Base-by-base conservation (phyloP, 2,113 vertebrate genomes). In the Maccullochella peelii region DNA sequence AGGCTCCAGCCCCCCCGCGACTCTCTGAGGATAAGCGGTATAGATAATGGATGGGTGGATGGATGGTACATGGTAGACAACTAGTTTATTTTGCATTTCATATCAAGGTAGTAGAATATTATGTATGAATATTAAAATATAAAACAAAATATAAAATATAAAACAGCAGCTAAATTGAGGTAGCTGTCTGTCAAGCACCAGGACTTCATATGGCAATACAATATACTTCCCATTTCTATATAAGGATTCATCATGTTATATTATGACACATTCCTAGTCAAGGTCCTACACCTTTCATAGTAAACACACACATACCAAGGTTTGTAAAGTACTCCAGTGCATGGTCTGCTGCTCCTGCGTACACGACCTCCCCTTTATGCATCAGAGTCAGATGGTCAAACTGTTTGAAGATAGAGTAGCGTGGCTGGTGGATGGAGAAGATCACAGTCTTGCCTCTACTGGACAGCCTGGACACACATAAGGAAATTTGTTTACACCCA, bases 391-490 rank as follows among this genome's bases (percentile, higher is more conserved):
- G 92, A 69, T 95, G 92, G 87, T 96, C 95, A 77, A 96, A 95
- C 75, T 92, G 90, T 70, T 33, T 93, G 92, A 96, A 96, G 92
- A 96, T 96, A 83, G 96, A 95, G 80, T 94, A 96, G 18, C 96
- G 94, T 1, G 96, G 95, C 84, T 96, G 96, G 86, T 96, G 96
- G 77, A 96, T 96, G 84, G 96, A 96, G 93, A 96, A 96, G 83
- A 96, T 95, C 20, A 96, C 94, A 4, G 95, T 96, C 86, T 94
- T 95, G 3, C 95, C 94, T 62, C 84, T 92, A 65, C 93, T 90
- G 78, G 96, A 95, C 68, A 96, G 82, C 54, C 95, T 96, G 88
- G 40, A 79, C 11, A 88, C 21, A 84, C 65, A 52, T 15, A 27
- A 70, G 25, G 21, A 25, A 36, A 52, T 49, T 27, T 36, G 15